Evolutionary conservation across 2,113 vertebrate genomes (phyloP).

Genomic region (Catharus minimus): DNA sequence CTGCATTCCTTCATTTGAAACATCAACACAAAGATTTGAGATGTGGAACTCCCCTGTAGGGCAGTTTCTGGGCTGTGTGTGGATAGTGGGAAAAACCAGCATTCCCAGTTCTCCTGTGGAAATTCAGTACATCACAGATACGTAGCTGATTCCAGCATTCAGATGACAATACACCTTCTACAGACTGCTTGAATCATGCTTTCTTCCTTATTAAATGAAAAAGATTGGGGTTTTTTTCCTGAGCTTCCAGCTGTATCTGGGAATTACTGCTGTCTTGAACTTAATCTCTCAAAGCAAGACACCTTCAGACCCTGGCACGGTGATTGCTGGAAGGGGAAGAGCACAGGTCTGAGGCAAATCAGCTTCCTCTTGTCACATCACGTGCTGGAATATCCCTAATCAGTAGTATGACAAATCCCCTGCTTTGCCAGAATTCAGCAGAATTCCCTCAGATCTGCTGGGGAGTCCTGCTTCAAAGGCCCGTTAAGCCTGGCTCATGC

Average conservation of each 20-base stretch:
- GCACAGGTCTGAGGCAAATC: not conserved
- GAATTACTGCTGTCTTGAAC: not conserved
- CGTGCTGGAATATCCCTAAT: not conserved
- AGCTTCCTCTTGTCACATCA: not conserved
- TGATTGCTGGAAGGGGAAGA: not conserved
- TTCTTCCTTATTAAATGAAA: not conserved
- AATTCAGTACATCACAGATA: not conserved
- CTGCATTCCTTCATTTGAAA: not conserved
- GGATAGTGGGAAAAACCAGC: not conserved
- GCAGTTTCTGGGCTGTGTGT: not conserved
- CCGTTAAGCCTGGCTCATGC: not conserved
- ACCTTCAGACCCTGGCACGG: not conserved
- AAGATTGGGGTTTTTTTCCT: rapidly evolving
- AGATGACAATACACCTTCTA: not conserved
- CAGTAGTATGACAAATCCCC: not conserved
- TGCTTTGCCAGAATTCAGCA: not conserved
- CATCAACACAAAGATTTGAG: not conserved
- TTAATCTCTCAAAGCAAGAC: not conserved
- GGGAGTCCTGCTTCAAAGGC: not conserved
- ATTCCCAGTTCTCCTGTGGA: not conserved
- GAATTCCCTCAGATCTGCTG: not conserved
- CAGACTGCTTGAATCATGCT: not conserved
- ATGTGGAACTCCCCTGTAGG: not conserved
- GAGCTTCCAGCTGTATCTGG: not conserved
- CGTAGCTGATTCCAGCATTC: not conserved